Conservation (phyloP, 2,113 vertebrate genomes). For the Heterotilapia buettikoferi region DNA sequence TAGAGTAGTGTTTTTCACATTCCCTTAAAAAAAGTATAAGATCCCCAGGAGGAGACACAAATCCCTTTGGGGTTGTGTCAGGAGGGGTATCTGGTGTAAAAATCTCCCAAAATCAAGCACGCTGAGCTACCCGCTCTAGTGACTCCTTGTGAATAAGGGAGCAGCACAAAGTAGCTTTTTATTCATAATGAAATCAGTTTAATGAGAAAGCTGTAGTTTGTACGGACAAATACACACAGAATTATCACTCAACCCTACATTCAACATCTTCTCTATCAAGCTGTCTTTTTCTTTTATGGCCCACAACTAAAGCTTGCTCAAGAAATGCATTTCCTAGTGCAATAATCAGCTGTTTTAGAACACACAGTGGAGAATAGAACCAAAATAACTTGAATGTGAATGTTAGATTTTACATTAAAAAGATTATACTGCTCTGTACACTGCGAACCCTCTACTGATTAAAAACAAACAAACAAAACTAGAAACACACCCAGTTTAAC, state of each 20-base stretch:
- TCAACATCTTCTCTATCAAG: not conserved
- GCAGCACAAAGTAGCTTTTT: accelerated
- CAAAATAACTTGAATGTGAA: not conserved
- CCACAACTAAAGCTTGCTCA: not conserved
- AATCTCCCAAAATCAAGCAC: not conserved
- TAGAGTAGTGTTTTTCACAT: not conserved
- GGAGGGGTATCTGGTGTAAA: not conserved
- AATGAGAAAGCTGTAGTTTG: not conserved
- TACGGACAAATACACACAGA: not conserved
- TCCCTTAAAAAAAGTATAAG: not conserved
- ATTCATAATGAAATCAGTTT: not conserved
- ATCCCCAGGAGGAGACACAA: not conserved
- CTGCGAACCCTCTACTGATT: not conserved
- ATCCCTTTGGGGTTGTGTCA: not conserved
- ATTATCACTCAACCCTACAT: not conserved
- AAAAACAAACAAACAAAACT: not conserved
- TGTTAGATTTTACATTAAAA: not conserved
- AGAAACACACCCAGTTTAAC: not conserved
- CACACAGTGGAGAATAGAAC: not conserved
- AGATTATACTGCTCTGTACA: not conserved
- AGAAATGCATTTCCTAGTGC: not conserved
- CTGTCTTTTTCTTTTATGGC: not conserved
- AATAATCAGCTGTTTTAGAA: not conserved
- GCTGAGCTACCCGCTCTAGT: not conserved
- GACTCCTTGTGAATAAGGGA: not conserved